Percentiles rank a stretch among this genome's conserved stretches.
Evolutionary conservation across 2,113 vertebrate species (phyloP).

Genomic region (Galbula dea): DNA sequence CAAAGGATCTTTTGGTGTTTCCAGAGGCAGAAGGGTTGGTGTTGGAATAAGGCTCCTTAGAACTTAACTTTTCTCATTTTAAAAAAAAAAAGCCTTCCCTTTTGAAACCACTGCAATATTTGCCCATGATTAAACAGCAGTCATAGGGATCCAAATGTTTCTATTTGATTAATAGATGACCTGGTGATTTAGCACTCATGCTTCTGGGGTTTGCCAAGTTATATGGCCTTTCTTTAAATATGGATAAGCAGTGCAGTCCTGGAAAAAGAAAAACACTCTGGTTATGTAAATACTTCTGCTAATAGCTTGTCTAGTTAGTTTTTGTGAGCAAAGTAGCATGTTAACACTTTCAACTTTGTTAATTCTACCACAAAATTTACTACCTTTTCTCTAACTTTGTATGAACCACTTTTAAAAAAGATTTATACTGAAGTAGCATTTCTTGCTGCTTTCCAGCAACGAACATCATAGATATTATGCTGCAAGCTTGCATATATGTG

Average conservation of each 20-base stretch:
- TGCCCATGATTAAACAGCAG: not conserved
- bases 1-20: not conserved
- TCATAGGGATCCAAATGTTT: not conserved
- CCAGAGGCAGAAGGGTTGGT: not conserved
- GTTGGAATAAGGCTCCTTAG: not conserved
- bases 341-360: not conserved
- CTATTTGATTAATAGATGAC: not conserved
- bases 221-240: not conserved
- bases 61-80: not conserved
- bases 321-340: not conserved
- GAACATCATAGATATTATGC: not conserved
- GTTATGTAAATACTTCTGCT: not conserved
- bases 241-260: not conserved
- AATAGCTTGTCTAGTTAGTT: not conserved
- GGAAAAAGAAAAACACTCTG: not conserved
- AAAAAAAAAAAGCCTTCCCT: not conserved
- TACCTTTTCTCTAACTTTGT: not conserved
- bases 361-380: not conserved
- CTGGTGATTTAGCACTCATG: not conserved
- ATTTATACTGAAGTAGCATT: not conserved
- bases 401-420: not conserved
- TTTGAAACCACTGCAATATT: not conserved
- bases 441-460: not conserved
- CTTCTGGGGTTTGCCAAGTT: not conserved
- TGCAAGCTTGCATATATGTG: accelerated